phyloP scores from a whole-genome alignment of 1,140 invertebrate genomes.

The Drosophila ficusphila region DNA sequence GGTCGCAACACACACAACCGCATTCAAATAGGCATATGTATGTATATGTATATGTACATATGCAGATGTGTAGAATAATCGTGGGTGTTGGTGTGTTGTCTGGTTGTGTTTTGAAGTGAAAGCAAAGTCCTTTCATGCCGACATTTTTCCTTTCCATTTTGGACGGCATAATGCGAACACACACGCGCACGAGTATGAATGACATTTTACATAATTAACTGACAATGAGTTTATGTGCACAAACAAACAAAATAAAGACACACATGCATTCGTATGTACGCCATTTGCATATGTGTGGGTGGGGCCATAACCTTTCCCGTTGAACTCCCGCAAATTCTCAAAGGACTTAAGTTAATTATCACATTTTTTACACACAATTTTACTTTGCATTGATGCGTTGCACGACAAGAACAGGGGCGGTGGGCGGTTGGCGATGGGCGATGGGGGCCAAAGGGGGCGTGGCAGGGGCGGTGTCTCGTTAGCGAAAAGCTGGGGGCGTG shows the following conservation, averaged over 20 bases:
- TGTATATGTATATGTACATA: not conserved
- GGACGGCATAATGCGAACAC: slow-evolving; percentile 4
- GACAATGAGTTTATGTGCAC: slow-evolving; percentile 65
- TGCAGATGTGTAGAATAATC: slow-evolving; percentile 16
- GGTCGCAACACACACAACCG: slow-evolving; percentile 1
- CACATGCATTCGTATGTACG: slow-evolving; percentile 4
- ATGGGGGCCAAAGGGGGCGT: slow-evolving; percentile 5
- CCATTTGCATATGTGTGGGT: slow-evolving; percentile 9
- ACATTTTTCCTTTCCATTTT: slow-evolving; percentile 41
- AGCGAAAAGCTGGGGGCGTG: slow-evolving; percentile 18
- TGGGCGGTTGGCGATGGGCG: not conserved
- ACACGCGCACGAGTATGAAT: slow-evolving; percentile 13
- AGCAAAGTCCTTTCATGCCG: slow-evolving; percentile 57
- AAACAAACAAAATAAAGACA: slow-evolving; percentile 25
- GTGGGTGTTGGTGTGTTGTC: slow-evolving; percentile 25
- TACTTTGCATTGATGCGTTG: slow-evolving; percentile 77
- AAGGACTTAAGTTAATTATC: slow-evolving; percentile 80
- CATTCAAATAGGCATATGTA: not conserved
- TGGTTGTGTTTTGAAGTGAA: slow-evolving; percentile 44
- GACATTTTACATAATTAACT: slow-evolving; percentile 80
- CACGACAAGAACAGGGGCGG: slow-evolving; percentile 21
- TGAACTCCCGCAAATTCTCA: slow-evolving; percentile 47
- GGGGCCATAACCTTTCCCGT: slow-evolving; percentile 37
- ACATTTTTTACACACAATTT: slow-evolving; percentile 82
- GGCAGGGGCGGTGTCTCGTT: slow-evolving; percentile 9